Evolutionary conservation across 2,888 invertebrate genomes (phyloP).

Genomic region (Tetragonisca angustula): DNA sequence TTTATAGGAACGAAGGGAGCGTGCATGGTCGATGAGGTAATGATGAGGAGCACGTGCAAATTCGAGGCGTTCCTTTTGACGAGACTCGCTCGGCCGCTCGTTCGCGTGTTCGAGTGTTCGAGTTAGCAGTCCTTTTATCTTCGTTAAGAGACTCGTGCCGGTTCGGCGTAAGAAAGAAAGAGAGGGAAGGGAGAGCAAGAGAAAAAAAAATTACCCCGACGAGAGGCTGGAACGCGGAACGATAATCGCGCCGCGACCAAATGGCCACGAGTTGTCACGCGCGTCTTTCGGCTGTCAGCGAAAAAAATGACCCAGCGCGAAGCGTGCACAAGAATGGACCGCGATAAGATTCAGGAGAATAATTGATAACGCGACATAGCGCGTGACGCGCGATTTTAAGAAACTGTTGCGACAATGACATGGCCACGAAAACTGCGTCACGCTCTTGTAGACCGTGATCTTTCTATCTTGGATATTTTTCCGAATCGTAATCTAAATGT

Average conservation of each 20-base stretch:
- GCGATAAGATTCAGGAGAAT: constrained; percentile 46
- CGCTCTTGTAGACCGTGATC: constrained; percentile 11
- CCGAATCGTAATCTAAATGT: neutral
- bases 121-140: constrained; percentile 57
- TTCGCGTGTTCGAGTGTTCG: constrained; percentile 51
- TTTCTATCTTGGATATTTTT: neutral
- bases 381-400: constrained; percentile 27
- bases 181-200: neutral
- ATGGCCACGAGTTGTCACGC: constrained; percentile 36
- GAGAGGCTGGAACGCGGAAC: constrained; percentile 55
- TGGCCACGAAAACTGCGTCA: neutral
- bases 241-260: constrained; percentile 49
- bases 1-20: constrained; percentile 10
- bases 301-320: constrained; percentile 13
- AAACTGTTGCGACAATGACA: constrained; percentile 1
- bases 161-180: neutral
- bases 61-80: constrained; percentile 52
- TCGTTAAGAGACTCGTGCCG: constrained; percentile 61
- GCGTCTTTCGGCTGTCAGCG: constrained; percentile 25
- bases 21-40: constrained; percentile 32
- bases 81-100: constrained; percentile 6
- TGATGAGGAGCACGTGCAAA: constrained; percentile 45
- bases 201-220: constrained; percentile 33
- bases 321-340: constrained; percentile 6
- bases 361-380: constrained; percentile 38